phyloP scores from a whole-genome alignment of 2,113 vertebrate species.

The Okapia johnstoni region DNA sequence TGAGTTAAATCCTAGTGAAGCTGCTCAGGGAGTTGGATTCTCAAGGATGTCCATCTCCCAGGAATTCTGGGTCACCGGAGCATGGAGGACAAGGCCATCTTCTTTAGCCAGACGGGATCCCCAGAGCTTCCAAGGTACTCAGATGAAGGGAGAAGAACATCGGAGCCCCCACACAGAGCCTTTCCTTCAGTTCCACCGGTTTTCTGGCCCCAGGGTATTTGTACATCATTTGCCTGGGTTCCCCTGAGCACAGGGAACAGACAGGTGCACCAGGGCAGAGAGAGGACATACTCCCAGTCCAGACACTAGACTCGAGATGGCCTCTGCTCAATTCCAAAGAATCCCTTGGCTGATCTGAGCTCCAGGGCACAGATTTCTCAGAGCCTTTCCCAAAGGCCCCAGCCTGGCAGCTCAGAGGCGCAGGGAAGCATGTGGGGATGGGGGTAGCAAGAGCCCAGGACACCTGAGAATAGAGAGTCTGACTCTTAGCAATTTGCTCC shows the following conservation, averaged over 20 bases:
- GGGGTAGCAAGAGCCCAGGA: background rate
- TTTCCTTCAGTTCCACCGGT: accelerated
- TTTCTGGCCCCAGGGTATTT: background rate
- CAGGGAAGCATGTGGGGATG: background rate
- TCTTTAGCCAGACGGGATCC: background rate
- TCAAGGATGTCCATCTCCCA: background rate
- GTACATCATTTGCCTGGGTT: accelerated
- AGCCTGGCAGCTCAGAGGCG: background rate
- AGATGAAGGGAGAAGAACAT: accelerated
- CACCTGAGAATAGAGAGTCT: background rate
- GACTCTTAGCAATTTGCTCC: background rate
- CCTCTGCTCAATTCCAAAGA: background rate
- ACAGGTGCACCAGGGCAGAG: accelerated
- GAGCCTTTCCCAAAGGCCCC: background rate
- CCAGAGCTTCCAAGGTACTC: accelerated
- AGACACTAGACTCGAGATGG: background rate
- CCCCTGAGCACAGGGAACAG: no score
- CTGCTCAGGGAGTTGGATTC: background rate
- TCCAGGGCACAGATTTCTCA: accelerated
- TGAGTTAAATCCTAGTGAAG: background rate
- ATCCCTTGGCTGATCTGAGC: accelerated
- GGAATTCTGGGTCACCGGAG: background rate
- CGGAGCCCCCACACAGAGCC: accelerated
- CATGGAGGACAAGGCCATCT: accelerated
- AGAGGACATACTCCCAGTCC: no score